Percentiles rank a stretch among this genome's conserved stretches.
Conservation (phyloP, 2,113 vertebrate species). For the Elaphurus davidianus region DNA sequence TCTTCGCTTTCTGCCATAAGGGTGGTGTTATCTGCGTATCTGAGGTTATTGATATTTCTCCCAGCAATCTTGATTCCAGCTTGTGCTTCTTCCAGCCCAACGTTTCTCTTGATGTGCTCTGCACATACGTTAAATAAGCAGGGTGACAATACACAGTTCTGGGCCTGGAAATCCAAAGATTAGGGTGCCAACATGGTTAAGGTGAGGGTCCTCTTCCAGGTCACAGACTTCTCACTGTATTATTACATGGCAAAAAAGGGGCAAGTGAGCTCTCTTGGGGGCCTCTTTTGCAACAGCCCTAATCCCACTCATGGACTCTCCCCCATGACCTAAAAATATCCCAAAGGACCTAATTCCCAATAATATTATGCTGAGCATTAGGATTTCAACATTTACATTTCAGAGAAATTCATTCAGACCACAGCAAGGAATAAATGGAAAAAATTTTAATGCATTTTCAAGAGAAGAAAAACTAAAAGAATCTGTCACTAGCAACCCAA, state of each 20-base stretch:
- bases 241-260: not conserved
- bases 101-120: not conserved
- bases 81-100: not conserved
- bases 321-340: not conserved
- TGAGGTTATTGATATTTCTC: not conserved
- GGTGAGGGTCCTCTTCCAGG: not conserved
- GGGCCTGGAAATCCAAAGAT: not conserved
- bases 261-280: not conserved
- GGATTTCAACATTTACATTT: not conserved
- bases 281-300: not conserved
- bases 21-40: not conserved
- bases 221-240: not conserved
- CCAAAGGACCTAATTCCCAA: not conserved
- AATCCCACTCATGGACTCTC: not conserved
- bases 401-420: not conserved
- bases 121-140: not conserved
- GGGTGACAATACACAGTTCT: not conserved
- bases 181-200: not conserved
- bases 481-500: not conserved
- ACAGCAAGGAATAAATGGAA: not conserved
- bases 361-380: not conserved
- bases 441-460: not conserved
- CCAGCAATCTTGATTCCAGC: accelerated
- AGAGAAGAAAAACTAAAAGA: conserved; percentile 5
- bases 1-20: not conserved